phyloP scores from a whole-genome alignment of 2,797 vertebrate genomes.

The Heterohyrax brucei region DNA sequence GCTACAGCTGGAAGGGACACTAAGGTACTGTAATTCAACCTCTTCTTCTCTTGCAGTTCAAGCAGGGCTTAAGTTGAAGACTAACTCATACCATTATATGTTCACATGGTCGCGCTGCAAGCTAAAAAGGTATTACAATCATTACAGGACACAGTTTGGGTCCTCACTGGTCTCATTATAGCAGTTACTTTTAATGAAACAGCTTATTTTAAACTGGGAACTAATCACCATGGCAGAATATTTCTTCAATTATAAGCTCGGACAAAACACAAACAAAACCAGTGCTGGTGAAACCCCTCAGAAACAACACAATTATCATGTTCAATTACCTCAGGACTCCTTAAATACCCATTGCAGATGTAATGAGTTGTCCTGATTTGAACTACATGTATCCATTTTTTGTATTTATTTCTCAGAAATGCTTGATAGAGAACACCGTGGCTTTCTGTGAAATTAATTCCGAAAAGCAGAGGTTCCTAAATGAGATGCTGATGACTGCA shows the following conservation, averaged over 20 bases:
- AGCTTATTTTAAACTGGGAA: slow-evolving; percentile 74
- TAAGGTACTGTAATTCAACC: slow-evolving; percentile 36
- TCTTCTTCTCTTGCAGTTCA: slow-evolving; percentile 66
- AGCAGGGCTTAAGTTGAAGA: slow-evolving; percentile 17
- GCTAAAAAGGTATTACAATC: slow-evolving; percentile 34
- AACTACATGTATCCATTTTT: slow-evolving; percentile 62
- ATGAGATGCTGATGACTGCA: slow-evolving; percentile 68
- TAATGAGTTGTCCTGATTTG: slow-evolving; percentile 66
- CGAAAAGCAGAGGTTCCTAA: slow-evolving; percentile 73
- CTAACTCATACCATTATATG: slow-evolving; percentile 1
- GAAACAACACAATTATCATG: slow-evolving; percentile 62
- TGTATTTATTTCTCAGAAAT: slow-evolving; percentile 77
- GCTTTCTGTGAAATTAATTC: slow-evolving; percentile 76
- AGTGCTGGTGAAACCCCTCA: slow-evolving; percentile 73
- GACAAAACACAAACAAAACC: slow-evolving; percentile 77
- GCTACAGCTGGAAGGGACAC: slow-evolving; percentile 62
- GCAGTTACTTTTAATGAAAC: slow-evolving; percentile 76
- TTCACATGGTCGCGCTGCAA: slow-evolving; percentile 18
- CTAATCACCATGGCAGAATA: slow-evolving; percentile 75
- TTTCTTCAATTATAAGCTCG: slow-evolving; percentile 73
- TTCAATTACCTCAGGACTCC: slow-evolving; percentile 69
- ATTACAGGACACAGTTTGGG: slow-evolving; percentile 62
- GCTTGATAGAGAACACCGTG: slow-evolving; percentile 46
- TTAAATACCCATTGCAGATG: slow-evolving; percentile 65
- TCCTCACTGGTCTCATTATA: slow-evolving; percentile 70